Base-by-base conservation (phyloP, 2,888 invertebrate genomes). In the Idaea straminata region DNA sequence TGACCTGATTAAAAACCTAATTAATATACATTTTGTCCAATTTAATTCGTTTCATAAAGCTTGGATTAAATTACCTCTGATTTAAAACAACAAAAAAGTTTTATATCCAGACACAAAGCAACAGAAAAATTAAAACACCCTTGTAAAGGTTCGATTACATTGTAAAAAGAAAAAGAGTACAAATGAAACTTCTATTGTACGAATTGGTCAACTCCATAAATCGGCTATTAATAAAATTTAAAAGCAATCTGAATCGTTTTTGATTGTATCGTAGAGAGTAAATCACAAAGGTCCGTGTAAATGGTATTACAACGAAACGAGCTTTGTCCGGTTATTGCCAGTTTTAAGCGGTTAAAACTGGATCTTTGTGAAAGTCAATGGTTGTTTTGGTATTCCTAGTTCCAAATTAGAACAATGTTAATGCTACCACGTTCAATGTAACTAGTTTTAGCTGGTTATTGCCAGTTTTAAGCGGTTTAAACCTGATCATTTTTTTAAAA, bases 281-380 rank as follows among this genome's bases (percentile, higher is more conserved):
- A 83, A 82, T 81, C 79, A 87, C 87, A 88, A 88, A 88, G 86
- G 86, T 73, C 74, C 77, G 77, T 87, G 87, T 89, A 86, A 88
- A 87, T 81, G 80, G 69, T 69, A 79, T 83, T 84, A 84, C 84
- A 84, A 73, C 47, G 47, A 47, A 47, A 47, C 47, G 47, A 10
- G 47, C 47, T 47, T 47, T 47, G 47, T 47, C 47, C 47, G 47
- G 47, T 47, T 47, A 47, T 47, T 47, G 47, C 47, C 47, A 47
- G 47, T 47, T 47, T 47, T 47, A 25, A 25, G 25, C 25, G 25
- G 25, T 25, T 25, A 25, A 25, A 25, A 25, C 25, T 25, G 25
- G 25, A 25, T 25, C 25, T 25, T 25, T 25, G 25, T 25, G 25
- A 25, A 25, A 25, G 25, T 25, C 25, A 3, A 25, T 25, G 25